Evolutionary conservation across 2,888 invertebrate species (phyloP).

Genomic region (Dioctria rufipes): DNA sequence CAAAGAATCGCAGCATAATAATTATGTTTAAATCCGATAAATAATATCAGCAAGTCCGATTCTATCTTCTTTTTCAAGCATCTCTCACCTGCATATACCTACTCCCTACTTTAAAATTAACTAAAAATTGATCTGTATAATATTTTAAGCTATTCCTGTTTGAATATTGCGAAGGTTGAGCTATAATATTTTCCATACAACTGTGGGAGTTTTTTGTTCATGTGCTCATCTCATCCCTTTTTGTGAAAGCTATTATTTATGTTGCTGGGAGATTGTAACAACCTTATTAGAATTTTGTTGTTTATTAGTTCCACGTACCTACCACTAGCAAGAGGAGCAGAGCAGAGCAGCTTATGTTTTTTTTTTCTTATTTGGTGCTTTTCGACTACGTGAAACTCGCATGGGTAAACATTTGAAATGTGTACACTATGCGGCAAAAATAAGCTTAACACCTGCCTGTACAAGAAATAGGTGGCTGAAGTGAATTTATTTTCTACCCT

Average conservation of each 20-base stretch:
- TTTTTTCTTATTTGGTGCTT: too few species aligned
- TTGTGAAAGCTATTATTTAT: constrained; percentile 4
- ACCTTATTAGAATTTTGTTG: constrained; percentile 21
- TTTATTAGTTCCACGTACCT: not conserved
- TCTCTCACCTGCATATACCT: not conserved
- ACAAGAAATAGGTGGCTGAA: constrained; percentile 5
- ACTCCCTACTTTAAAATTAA: not conserved
- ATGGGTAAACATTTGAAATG: constrained; percentile 41
- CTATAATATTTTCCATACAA: not conserved
- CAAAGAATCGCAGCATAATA: not conserved
- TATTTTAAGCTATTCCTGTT: not conserved
- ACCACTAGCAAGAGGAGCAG: too few species aligned
- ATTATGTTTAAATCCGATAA: not conserved
- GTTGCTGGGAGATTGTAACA: constrained; percentile 14
- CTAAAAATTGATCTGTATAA: not conserved
- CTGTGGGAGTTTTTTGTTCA: not conserved
- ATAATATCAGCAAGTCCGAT: not conserved
- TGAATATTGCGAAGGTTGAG: not conserved
- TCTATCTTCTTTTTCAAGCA: not conserved
- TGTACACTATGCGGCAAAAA: constrained; percentile 34
- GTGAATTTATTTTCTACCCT: constrained; percentile 4
- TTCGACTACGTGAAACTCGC: constrained; percentile 14
- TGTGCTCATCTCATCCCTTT: not conserved
- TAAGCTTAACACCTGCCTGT: constrained; percentile 34
- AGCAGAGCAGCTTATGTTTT: too few species aligned